phyloP scores from a whole-genome alignment of 92 coral and sea anemone species.

The Paramuricea clavata region DNA sequence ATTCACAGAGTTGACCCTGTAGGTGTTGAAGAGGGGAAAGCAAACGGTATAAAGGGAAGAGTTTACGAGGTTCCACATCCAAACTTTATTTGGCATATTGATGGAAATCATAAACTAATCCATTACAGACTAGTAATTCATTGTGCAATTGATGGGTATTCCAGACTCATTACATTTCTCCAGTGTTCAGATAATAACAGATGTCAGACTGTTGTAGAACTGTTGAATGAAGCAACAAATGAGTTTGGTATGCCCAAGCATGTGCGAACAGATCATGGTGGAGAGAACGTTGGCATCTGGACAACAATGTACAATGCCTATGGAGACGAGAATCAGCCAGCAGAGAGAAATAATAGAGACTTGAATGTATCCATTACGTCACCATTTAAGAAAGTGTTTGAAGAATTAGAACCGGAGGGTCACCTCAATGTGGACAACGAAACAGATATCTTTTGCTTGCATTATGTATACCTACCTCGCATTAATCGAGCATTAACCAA shows the following conservation, averaged over 20 bases:
- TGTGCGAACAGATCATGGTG: slow-evolving; percentile 23
- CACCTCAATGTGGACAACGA: slow-evolving; percentile 12
- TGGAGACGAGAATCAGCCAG: slow-evolving; percentile 2
- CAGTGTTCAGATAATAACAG: slow-evolving; percentile 10
- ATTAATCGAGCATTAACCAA: slow-evolving; percentile 2
- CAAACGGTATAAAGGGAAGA: not conserved
- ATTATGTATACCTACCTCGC: slow-evolving; percentile 3
- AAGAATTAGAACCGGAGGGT: slow-evolving; percentile 1
- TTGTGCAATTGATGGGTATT: slow-evolving; percentile 22
- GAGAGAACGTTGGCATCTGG: slow-evolving; percentile 7
- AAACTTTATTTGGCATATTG: slow-evolving; percentile 19
- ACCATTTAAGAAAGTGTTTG: not conserved
- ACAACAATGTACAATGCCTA: slow-evolving; percentile 21
- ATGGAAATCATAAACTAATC: slow-evolving; percentile 27
- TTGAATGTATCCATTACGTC: not conserved
- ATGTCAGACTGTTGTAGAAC: not conserved
- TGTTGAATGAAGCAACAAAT: slow-evolving; percentile 5
- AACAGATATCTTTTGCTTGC: slow-evolving; percentile 19
- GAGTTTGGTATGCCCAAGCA: slow-evolving; percentile 5
- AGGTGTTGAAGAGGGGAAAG: not conserved
- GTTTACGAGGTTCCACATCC: slow-evolving; percentile 13
- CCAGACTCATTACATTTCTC: not conserved
- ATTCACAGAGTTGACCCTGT: slow-evolving; percentile 8
- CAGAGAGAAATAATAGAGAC: slow-evolving; percentile 11
- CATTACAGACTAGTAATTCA: slow-evolving; percentile 22